Evolutionary conservation across 2,113 vertebrate genomes (phyloP).

Genomic region (Chunga burmeisteri): DNA sequence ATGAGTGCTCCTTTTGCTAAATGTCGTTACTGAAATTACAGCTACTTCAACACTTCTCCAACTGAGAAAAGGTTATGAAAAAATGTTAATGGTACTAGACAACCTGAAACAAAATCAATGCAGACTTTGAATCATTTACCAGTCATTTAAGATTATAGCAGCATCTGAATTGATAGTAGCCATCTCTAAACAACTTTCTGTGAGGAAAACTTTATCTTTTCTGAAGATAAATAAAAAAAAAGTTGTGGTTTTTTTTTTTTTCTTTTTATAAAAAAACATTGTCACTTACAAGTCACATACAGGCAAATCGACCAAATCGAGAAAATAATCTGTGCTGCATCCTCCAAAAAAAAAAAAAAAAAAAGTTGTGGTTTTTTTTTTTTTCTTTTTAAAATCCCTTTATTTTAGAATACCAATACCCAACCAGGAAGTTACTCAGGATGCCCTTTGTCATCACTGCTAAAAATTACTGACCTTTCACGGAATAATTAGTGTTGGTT

Average conservation of each 20-base stretch:
- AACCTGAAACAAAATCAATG: background rate
- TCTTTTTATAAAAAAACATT: no score
- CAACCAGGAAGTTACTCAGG: background rate
- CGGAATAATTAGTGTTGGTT: background rate
- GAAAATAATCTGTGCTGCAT: background rate
- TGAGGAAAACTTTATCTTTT: background rate
- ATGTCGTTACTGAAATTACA: background rate
- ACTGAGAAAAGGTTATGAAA: background rate
- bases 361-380: background rate
- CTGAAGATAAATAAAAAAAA: background rate
- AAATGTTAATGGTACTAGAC: background rate
- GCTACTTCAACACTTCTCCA: background rate
- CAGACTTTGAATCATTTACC: background rate
- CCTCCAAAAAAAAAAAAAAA: background rate
- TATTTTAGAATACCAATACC: background rate
- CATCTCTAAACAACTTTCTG: background rate
- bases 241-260: fast-evolving
- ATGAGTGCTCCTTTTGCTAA: background rate
- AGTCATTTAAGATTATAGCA: background rate
- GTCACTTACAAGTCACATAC: background rate
- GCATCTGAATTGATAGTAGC: background rate
- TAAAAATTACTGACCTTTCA: background rate
- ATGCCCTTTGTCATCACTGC: background rate
- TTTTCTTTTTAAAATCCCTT: background rate
- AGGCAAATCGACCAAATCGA: background rate